Evolutionary conservation across 2,888 invertebrate species (phyloP).

Genomic region (Cephus runcator): DNA sequence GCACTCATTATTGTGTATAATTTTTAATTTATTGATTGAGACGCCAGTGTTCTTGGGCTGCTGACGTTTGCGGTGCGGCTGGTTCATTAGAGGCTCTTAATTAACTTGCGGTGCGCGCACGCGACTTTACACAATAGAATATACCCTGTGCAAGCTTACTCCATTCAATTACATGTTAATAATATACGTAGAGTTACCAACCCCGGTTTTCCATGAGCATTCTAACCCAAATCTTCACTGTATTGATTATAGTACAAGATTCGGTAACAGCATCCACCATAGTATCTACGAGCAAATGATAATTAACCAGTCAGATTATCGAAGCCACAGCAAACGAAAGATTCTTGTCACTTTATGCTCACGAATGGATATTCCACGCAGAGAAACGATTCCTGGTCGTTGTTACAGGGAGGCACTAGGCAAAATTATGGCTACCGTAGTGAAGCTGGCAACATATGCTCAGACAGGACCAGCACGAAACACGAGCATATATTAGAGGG

Average conservation of each 20-base stretch:
- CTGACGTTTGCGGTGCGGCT: constrained; percentile 60
- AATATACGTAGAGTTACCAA: constrained; percentile 56
- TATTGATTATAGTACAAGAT: neutral
- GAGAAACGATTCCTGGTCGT: neutral
- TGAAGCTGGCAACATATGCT: constrained; percentile 63
- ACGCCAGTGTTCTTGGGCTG: constrained; percentile 52
- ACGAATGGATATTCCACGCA: neutral
- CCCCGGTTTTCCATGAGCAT: neutral
- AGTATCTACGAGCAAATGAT: neutral
- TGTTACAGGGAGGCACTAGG: neutral
- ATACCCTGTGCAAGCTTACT: constrained; percentile 48
- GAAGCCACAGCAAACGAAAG: neutral
- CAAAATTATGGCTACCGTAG: constrained; percentile 16
- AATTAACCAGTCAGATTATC: neutral
- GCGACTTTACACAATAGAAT: constrained; percentile 59
- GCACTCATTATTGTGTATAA: constrained; percentile 42
- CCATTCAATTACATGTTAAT: constrained; percentile 65
- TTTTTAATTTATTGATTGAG: constrained; percentile 64
- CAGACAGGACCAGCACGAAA: constrained; percentile 54
- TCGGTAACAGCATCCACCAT: neutral
- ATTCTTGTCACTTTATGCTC: neutral
- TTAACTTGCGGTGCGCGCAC: constrained; percentile 63
- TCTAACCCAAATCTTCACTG: neutral
- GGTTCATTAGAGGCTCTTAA: constrained; percentile 66
- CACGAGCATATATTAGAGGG: constrained; percentile 56